A percentile compares a stretch with the other conserved stretches of the same genome.
Conservation (phyloP, 1,140 invertebrate species). For the Pollicipes pollicipes region DNA sequence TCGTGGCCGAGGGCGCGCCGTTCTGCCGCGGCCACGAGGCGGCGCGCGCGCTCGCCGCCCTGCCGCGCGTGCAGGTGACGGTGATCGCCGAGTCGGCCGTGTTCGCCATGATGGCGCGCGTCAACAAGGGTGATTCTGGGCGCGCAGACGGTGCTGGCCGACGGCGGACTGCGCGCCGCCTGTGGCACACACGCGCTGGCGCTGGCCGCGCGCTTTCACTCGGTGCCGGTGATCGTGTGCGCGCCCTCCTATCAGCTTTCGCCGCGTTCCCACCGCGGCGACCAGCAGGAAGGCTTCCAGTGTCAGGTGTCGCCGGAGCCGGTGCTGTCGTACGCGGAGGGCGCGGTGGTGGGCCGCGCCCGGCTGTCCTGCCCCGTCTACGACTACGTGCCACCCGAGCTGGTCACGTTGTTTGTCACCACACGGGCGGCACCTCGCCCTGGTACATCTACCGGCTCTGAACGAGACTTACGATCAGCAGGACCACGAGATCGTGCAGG, state of each 20-base stretch:
- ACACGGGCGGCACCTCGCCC: slow-evolving; percentile 45
- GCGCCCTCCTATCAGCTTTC: slow-evolving; percentile 74
- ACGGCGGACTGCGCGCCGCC: slow-evolving; percentile 66
- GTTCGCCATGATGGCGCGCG: slow-evolving; percentile 82
- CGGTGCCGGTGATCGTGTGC: slow-evolving; percentile 74
- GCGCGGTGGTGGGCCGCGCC: slow-evolving; percentile 31
- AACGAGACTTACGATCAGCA: slow-evolving; percentile 11
- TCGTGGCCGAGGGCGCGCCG: slow-evolving; percentile 67
- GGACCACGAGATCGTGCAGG: neutral
- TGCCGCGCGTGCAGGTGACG: slow-evolving; percentile 26
- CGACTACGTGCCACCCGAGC: slow-evolving; percentile 81
- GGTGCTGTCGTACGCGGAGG: slow-evolving; percentile 40
- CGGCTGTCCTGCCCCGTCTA: slow-evolving; percentile 71
- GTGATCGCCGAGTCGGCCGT: slow-evolving; percentile 63
- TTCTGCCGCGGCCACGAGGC: slow-evolving; percentile 54
- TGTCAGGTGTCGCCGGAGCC: slow-evolving; percentile 48
- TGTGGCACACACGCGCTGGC: slow-evolving; percentile 62
- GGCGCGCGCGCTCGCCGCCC: slow-evolving; percentile 42
- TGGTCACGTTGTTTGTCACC: slow-evolving; percentile 83
- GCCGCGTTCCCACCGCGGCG: slow-evolving; percentile 54
- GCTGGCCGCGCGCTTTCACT: slow-evolving; percentile 72
- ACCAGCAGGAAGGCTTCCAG: slow-evolving; percentile 61
- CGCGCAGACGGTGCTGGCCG: slow-evolving; percentile 72
- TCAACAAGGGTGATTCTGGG: slow-evolving; percentile 88
- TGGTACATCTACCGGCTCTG: slow-evolving; percentile 13